These are phyloP conservation scores for Eupeodes latifasciatus DNA, from an alignment of 2,888 invertebrate species.

Conservation along the genomic window DNA sequence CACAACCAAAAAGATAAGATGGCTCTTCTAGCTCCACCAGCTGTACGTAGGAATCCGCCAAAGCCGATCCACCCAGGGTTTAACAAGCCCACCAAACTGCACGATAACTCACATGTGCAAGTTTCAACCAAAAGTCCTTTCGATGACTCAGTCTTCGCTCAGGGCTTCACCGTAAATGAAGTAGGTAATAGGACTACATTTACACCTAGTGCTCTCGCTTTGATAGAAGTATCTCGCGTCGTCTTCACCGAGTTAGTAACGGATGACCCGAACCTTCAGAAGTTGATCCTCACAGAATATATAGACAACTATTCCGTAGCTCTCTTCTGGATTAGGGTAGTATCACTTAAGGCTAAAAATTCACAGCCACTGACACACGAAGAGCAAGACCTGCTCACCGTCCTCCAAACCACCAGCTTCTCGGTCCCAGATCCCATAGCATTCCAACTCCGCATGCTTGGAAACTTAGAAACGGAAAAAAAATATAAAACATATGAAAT, in stretches of 20 bases:
- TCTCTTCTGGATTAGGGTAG: no score
- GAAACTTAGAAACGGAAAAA: no score
- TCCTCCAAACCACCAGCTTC: background rate
- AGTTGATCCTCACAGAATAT: no score
- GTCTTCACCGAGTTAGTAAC: background rate
- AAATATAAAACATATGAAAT: no score
- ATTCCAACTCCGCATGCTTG: no score
- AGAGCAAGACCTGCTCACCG: no score
- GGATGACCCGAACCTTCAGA: no score
- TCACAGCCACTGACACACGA: no score
- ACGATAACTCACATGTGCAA: background rate
- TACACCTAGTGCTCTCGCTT: background rate
- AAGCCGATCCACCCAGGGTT: background rate
- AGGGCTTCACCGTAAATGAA: background rate
- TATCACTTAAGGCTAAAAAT: no score
- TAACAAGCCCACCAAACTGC: conserved; percentile 4
- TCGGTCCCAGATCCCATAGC: no score
- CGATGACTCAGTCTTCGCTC: background rate
- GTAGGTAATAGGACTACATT: background rate
- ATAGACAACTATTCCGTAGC: no score
- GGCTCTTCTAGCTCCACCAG: background rate
- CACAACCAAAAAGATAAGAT: background rate
- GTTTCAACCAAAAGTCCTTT: conserved; percentile 4
- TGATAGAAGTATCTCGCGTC: background rate
- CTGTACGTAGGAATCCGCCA: background rate